Conservation (phyloP, 2,113 vertebrate species). For the Centropus bengalensis region DNA sequence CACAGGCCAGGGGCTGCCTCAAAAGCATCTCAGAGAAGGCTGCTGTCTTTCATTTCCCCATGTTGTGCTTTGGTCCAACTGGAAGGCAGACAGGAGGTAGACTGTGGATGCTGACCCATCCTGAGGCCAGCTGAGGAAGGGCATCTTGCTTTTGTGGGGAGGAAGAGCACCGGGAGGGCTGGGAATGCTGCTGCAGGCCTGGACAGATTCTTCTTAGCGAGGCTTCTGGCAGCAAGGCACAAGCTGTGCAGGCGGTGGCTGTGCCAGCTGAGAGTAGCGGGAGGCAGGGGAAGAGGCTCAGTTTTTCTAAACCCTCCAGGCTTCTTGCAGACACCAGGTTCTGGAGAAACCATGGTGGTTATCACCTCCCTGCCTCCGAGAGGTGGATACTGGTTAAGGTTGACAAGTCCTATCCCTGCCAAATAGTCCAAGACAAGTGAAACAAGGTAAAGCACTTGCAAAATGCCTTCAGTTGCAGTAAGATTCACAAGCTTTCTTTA, state of each 20-base stretch:
- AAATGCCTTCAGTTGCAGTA: background rate
- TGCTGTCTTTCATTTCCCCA: background rate
- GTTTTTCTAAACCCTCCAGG: background rate
- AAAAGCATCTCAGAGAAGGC: background rate
- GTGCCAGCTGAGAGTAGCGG: background rate
- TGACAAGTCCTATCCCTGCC: background rate
- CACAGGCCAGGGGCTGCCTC: background rate
- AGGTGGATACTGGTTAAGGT: background rate
- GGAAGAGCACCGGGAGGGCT: background rate
- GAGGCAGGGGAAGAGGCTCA: accelerated
- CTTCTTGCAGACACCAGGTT: background rate
- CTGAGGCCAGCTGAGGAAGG: background rate
- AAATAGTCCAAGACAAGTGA: background rate
- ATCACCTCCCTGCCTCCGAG: background rate
- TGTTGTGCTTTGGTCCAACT: background rate
- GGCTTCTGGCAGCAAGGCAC: accelerated
- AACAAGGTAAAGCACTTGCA: background rate
- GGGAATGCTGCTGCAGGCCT: background rate
- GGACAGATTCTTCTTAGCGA: background rate
- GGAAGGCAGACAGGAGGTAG: accelerated
- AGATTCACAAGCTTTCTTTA: background rate
- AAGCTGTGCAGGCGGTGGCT: background rate
- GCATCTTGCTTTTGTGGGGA: background rate
- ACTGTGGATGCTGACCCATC: accelerated
- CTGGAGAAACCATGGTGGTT: background rate